phyloP scores from a whole-genome alignment of 2,113 vertebrate species.

The Nibea coibor region DNA sequence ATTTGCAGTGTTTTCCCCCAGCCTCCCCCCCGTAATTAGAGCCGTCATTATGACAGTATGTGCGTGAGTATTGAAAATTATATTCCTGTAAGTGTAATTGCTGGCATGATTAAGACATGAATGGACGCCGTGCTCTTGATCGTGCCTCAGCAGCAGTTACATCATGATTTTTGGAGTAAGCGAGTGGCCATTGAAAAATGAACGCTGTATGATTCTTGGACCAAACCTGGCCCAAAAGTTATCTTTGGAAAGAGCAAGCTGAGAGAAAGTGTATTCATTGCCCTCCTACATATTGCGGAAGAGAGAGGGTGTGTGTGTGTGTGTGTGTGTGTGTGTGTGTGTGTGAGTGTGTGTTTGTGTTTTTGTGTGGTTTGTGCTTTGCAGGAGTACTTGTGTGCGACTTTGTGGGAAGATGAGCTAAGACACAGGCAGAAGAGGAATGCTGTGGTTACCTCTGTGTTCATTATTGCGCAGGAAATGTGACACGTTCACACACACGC shows the following conservation, averaged over 20 bases:
- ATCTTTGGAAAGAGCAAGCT: conserved; percentile 64
- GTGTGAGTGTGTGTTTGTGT: conserved; percentile 34
- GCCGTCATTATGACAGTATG: conserved; percentile 69
- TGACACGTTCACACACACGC: conserved; percentile 63
- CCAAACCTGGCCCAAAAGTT: conserved; percentile 56
- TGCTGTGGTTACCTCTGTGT: conserved; percentile 74
- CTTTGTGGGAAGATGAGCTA: conserved; percentile 75
- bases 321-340: conserved; percentile 33
- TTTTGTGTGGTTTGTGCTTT: conserved; percentile 31
- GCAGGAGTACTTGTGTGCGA: conserved; percentile 43
- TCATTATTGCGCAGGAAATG: conserved; percentile 69
- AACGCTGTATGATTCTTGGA: conserved; percentile 71
- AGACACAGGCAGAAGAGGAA: conserved; percentile 69
- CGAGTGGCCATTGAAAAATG: conserved; percentile 60
- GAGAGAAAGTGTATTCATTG: conserved; percentile 48
- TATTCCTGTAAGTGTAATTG: conserved; percentile 65
- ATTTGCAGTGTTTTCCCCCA: conserved; percentile 53
- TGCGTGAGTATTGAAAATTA: conserved; percentile 78
- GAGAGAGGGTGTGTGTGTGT: conserved; percentile 19
- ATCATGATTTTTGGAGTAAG: conserved; percentile 62
- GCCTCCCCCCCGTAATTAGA: conserved; percentile 60
- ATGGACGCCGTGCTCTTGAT: conserved; percentile 59
- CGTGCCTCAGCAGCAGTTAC: conserved; percentile 64
- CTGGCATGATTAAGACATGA: conserved; percentile 69
- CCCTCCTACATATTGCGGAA: conserved; percentile 59